Conservation (phyloP, 2,888 invertebrate genomes). For the Oscheius sp. region DNA sequence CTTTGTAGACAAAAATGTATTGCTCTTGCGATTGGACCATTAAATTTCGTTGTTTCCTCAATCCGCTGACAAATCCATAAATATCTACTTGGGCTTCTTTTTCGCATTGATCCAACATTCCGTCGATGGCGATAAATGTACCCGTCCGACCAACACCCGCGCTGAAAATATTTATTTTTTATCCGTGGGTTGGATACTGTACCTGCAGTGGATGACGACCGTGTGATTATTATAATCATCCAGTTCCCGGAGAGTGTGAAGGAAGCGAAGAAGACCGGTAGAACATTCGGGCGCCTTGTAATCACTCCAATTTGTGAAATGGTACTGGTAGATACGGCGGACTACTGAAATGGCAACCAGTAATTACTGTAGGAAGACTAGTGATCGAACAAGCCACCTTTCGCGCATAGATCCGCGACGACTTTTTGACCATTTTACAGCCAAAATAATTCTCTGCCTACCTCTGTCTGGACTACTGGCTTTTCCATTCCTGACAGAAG, state of each 20-base stretch:
- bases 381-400: not conserved
- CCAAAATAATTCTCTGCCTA: too few relatives aligned
- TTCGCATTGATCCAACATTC: slow-evolving; percentile 85
- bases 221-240: slow-evolving; percentile 66
- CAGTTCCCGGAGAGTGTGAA: slow-evolving; percentile 75
- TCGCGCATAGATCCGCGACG: too few relatives aligned
- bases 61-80: slow-evolving; percentile 89
- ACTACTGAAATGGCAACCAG: slow-evolving; percentile 40
- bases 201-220: slow-evolving; percentile 85
- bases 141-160: slow-evolving; percentile 95
- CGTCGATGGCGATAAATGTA: slow-evolving; percentile 91
- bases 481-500: slow-evolving; percentile 41
- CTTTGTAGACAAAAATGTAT: slow-evolving; percentile 94
- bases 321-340: slow-evolving; percentile 86
- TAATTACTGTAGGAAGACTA: not conserved
- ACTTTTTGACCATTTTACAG: too few relatives aligned
- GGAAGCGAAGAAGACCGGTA: slow-evolving; percentile 78
- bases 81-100: slow-evolving; percentile 85
- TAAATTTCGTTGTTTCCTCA: slow-evolving; percentile 90
- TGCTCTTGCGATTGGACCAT: slow-evolving; percentile 94
- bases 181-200: not conserved
- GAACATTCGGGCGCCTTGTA: slow-evolving; percentile 95
- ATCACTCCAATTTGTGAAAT: slow-evolving; percentile 95
- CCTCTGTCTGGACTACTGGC: not conserved
- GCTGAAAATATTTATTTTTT: slow-evolving; percentile 75